Evolutionary conservation across 2,888 invertebrate genomes (phyloP).

Genomic region (Pammene aurita): DNA sequence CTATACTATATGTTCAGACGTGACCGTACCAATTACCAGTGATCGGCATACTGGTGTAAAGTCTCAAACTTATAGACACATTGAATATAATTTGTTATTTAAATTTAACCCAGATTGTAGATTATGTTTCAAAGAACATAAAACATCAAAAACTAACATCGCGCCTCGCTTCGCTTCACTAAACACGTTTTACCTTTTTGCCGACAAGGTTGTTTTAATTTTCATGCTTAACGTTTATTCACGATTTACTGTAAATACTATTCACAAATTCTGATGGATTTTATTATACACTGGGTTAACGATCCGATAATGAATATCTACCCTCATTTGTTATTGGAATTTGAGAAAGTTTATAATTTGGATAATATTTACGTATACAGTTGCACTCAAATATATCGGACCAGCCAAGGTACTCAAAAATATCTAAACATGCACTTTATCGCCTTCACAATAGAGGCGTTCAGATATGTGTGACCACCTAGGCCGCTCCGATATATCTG

Average conservation of each 20-base stretch:
- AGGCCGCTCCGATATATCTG: no score
- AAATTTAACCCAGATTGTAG: not conserved
- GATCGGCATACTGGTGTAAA: not conserved
- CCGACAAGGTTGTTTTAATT: conserved; percentile 25
- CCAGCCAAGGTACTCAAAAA: no score
- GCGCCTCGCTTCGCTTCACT: conserved; percentile 45
- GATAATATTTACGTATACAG: no score
- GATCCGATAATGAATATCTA: not conserved
- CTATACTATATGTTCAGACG: no score
- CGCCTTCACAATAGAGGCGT: no score
- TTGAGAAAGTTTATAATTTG: no score
- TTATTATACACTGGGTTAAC: not conserved
- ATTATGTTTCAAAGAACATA: no score
- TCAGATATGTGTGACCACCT: no score
- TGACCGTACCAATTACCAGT: no score
- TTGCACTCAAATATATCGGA: no score
- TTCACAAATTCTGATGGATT: not conserved
- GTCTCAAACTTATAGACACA: conserved; percentile 1
- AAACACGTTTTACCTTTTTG: conserved; percentile 37
- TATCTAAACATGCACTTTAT: no score
- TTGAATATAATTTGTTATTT: not conserved
- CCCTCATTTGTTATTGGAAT: not conserved
- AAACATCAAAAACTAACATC: conserved; percentile 25
- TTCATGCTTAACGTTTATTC: conserved; percentile 34
- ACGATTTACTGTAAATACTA: conserved; percentile 33